These are phyloP conservation scores for Microctenopoma lineatum DNA, from an alignment of 2,797 vertebrate genomes.

Conservation along the genomic window DNA sequence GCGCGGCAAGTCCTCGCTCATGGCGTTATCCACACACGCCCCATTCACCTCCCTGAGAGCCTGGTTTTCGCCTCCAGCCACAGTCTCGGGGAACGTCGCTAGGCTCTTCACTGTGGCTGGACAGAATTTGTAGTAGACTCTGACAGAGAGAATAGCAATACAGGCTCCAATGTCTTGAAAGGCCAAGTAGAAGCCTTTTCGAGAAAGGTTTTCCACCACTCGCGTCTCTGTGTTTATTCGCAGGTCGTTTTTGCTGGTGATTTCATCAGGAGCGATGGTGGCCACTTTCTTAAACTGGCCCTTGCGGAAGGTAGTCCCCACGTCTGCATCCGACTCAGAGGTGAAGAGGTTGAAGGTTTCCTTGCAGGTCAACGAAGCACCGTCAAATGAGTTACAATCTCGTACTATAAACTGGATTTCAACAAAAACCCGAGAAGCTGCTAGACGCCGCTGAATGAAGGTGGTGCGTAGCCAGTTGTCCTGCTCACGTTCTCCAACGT, in stretches of 20 bases:
- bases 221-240: constrained; percentile 90
- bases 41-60: constrained; percentile 87
- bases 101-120: constrained; percentile 86
- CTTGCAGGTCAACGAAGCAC: constrained; percentile 90
- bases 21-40: constrained; percentile 86
- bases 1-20: constrained; percentile 83
- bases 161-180: constrained; percentile 97
- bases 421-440: constrained; percentile 91
- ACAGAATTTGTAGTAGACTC: constrained; percentile 94
- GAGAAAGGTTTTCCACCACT: constrained; percentile 87
- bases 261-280: constrained; percentile 95
- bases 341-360: constrained; percentile 97
- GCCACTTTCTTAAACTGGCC: constrained; percentile 92
- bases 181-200: constrained; percentile 95
- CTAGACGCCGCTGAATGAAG: constrained; percentile 91
- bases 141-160: constrained; percentile 89
- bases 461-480: constrained; percentile 99
- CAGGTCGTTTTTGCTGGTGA: constrained; percentile 88
- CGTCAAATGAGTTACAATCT: constrained; percentile 94
- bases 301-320: constrained; percentile 95
- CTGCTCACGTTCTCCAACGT: constrained; percentile 91
- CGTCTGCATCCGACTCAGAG: constrained; percentile 92
- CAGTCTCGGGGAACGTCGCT: constrained; percentile 90
- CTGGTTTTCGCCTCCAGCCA: constrained; percentile 88
- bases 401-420: constrained; percentile 94